A percentile compares a stretch with the other conserved stretches of the same genome.
Evolutionary conservation across 2,888 invertebrate genomes (phyloP).

Genomic region (Ypsolopha sequella): DNA sequence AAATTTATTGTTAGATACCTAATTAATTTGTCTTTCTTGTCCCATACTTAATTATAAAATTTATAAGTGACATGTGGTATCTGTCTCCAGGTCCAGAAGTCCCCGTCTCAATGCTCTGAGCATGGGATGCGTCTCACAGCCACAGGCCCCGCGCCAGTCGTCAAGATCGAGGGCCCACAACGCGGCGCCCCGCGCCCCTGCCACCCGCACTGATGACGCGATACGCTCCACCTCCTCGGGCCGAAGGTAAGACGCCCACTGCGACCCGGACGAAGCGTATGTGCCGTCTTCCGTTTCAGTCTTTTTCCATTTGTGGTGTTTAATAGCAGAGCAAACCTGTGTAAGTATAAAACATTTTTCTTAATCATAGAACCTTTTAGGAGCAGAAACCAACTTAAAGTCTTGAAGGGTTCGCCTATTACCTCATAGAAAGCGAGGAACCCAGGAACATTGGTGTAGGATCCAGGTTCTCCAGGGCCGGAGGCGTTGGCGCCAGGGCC

Average conservation of each 20-base stretch:
- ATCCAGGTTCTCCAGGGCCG: slow-evolving; percentile 79
- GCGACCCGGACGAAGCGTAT: slow-evolving; percentile 76
- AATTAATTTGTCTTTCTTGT: background rate
- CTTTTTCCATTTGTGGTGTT: slow-evolving; percentile 69
- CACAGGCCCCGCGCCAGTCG: slow-evolving; percentile 78
- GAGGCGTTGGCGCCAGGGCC: slow-evolving; percentile 71
- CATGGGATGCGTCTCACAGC: slow-evolving; percentile 77
- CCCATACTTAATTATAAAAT: background rate
- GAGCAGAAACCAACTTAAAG: background rate
- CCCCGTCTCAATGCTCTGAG: slow-evolving; percentile 70
- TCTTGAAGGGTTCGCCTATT: background rate
- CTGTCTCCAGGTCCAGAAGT: slow-evolving; percentile 30
- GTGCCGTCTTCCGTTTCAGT: slow-evolving; percentile 77
- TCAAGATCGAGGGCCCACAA: slow-evolving; percentile 85
- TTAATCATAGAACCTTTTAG: background rate
- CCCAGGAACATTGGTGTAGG: slow-evolving; percentile 77
- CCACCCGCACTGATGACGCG: slow-evolving; percentile 67
- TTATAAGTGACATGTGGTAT: background rate
- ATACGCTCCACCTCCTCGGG: slow-evolving; percentile 74
- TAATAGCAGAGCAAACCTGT: slow-evolving; percentile 72
- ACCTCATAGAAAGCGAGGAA: slow-evolving; percentile 85
- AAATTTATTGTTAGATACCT: background rate
- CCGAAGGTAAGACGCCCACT: slow-evolving; percentile 87
- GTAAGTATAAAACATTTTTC: background rate
- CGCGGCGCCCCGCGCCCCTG: slow-evolving; percentile 79